Conservation (phyloP, 1,140 invertebrate genomes). For the Spodoptera frugiperda region DNA sequence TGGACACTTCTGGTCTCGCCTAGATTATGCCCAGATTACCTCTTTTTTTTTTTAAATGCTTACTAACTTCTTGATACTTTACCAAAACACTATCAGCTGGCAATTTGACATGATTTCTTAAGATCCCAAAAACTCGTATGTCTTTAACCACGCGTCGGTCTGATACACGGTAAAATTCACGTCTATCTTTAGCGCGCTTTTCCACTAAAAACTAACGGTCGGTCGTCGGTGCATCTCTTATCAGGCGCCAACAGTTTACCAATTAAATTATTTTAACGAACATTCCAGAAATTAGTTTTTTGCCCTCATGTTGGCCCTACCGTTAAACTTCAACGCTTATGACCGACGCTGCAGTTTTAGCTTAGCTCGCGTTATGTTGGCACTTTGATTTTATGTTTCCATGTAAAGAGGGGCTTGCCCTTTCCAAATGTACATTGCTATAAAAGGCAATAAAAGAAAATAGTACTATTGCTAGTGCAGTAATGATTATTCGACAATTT, state of each 20-base stretch:
- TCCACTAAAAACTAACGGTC: slow-evolving; percentile 49
- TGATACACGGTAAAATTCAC: slow-evolving; percentile 26
- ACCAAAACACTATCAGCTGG: too few relatives aligned
- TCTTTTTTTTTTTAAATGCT: too few relatives aligned
- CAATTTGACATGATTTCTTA: too few relatives aligned
- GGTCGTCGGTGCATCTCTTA: slow-evolving; percentile 27
- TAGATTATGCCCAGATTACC: too few relatives aligned
- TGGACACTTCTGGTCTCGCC: too few relatives aligned
- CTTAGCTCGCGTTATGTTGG: background rate
- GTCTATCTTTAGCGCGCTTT: slow-evolving; percentile 44
- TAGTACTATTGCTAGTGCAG: too few relatives aligned
- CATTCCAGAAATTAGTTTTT: slow-evolving; percentile 37
- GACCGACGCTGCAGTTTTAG: slow-evolving; percentile 23
- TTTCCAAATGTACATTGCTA: background rate
- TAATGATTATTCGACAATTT: too few relatives aligned
- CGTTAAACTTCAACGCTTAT: slow-evolving; percentile 37
- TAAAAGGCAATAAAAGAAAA: too few relatives aligned
- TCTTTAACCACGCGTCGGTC: slow-evolving; percentile 9
- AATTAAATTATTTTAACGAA: slow-evolving; percentile 50
- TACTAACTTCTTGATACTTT: too few relatives aligned
- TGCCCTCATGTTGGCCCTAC: background rate
- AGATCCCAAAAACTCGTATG: too few relatives aligned
- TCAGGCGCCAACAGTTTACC: slow-evolving; percentile 31
- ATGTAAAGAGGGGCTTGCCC: slow-evolving; percentile 5
- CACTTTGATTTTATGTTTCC: slow-evolving; percentile 1